Conservation (phyloP, 2,113 vertebrate species). For the Pantherophis guttatus region DNA sequence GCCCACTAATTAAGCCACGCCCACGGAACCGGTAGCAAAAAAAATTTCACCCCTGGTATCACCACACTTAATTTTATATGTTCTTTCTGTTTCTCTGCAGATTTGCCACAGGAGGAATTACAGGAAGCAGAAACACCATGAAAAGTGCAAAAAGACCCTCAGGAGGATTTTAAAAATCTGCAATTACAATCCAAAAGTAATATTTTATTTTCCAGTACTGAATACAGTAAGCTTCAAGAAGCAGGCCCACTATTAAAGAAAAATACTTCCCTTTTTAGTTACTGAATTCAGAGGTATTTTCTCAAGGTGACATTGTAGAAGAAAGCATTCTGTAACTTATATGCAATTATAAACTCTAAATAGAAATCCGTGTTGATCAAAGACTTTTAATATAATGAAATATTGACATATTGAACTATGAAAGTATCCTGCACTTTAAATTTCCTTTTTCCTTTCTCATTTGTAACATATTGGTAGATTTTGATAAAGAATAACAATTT, state of each 20-base stretch:
- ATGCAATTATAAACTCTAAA: slow-evolving; percentile 23
- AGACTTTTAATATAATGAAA: slow-evolving; percentile 48
- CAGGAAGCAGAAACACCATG: slow-evolving; percentile 52
- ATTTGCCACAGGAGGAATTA: slow-evolving; percentile 49
- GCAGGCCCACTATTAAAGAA: slow-evolving; percentile 14
- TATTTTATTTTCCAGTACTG: slow-evolving; percentile 8
- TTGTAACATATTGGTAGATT: slow-evolving; percentile 36
- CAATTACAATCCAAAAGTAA: slow-evolving; percentile 40
- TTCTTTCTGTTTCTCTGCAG: slow-evolving; percentile 52
- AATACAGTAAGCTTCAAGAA: slow-evolving; percentile 35
- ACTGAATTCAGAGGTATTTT: slow-evolving; percentile 9
- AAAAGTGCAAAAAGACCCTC: slow-evolving; percentile 35
- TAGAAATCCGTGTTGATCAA: slow-evolving; percentile 56
- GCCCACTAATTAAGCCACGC: too few species aligned
- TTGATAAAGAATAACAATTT: slow-evolving; percentile 54
- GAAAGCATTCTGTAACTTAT: slow-evolving; percentile 29
- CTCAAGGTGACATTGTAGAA: slow-evolving; percentile 21
- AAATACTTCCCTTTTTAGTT: slow-evolving; percentile 27
- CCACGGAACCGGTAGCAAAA: too few species aligned
- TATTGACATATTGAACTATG: slow-evolving; percentile 19
- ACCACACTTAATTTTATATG: background rate
- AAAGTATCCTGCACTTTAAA: slow-evolving; percentile 37
- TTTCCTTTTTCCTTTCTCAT: slow-evolving; percentile 41
- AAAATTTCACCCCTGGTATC: too few species aligned
- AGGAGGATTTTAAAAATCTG: slow-evolving; percentile 28